Conservation (phyloP, 1,140 invertebrate genomes). For the Acromyrmex charruanus region DNA sequence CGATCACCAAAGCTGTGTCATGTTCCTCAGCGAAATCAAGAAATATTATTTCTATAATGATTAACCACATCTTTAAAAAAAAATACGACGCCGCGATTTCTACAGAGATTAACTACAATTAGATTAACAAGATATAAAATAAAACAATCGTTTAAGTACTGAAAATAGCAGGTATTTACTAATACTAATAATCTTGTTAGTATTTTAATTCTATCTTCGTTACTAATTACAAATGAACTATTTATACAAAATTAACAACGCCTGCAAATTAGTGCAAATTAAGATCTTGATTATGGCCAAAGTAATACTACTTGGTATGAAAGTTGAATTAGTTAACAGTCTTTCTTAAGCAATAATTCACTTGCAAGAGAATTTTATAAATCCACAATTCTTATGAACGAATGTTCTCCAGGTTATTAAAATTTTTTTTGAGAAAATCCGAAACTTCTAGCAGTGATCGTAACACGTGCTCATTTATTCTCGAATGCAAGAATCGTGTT, state of each 20-base stretch:
- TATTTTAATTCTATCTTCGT: neutral
- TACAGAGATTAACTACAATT: neutral
- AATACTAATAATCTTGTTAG: neutral
- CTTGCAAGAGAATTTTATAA: neutral
- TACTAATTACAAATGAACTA: neutral
- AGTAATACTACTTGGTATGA: neutral
- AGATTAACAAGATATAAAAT: neutral
- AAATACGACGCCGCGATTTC: neutral
- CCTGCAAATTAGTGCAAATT: too few relatives aligned
- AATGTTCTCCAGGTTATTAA: neutral
- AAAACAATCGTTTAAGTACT: neutral
- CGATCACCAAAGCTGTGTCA: slow-evolving; percentile 11
- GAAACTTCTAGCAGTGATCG: neutral
- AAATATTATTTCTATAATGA: slow-evolving; percentile 5
- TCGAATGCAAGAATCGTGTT: neutral
- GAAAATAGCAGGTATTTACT: neutral
- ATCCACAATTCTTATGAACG: neutral
- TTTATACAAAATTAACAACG: neutral
- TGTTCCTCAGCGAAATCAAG: neutral
- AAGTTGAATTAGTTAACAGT: slow-evolving; percentile 8
- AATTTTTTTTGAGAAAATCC: neutral
- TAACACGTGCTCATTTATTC: neutral
- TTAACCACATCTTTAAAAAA: slow-evolving; percentile 1
- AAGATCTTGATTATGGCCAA: neutral
- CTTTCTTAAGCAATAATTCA: neutral